Evolutionary conservation across 2,113 vertebrate species (phyloP), one percentile per base, ranked within the genome.

Genomic region (Rhadina sibilatrix): DNA sequence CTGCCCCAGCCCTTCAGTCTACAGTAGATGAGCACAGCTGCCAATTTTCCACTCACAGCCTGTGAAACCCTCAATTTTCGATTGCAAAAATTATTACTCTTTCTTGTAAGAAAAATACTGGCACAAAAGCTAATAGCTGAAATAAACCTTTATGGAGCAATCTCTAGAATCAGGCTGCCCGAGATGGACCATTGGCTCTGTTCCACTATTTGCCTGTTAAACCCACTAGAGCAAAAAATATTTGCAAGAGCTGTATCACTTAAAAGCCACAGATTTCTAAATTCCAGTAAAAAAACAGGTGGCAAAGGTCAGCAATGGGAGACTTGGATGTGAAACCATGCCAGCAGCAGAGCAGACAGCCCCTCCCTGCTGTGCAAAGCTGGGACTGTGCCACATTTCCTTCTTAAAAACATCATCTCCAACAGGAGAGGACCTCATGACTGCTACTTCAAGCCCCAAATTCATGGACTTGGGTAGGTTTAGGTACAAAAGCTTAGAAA

Each of bases 61-160:
- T 83, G 87, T 21, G 83, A 96, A 97, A 94, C 66, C 64, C 64
- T 95, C 80, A 87, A 80, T 74, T 96, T 94, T 76, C 30, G 23
- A 74, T 81, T 91, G 89, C 91, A 88, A 76, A 79, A 96, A 68
- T 50, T 71, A 74, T 81, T 90, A 78, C 69, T 77, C 82, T 81
- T 84, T 47, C 82, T 65, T 85, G 60, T 61, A 96, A 97, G 70
- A 79, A 94, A 94, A 96, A 94, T 37, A 82, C 37, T 91, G 89
- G 85, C 89, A 52, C 87, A 74, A 53, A 38, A 61, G 81, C 81
- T 92, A 94, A 87, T 83, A 47, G 89, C 57, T 7, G 40, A 76
- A 95, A 97, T 85, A 86, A 88, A 95, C 68, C 82, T 89, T 92
- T 83, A 75, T 71, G 78, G 49, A 68, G 83, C 79, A 89, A 75